phyloP scores from a whole-genome alignment of 2,888 invertebrate genomes.

The Pteria penguin region DNA sequence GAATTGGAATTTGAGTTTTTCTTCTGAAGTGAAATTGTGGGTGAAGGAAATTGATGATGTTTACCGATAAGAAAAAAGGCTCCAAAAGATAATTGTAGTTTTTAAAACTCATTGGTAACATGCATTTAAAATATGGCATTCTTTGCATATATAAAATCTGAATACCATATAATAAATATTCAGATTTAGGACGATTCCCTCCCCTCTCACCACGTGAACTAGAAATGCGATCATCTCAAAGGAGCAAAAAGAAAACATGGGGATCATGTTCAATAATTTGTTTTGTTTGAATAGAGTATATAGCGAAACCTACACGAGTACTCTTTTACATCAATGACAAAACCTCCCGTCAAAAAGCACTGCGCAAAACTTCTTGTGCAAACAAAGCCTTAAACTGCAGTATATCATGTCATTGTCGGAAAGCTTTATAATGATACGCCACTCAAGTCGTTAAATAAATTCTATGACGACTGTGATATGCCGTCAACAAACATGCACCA shows the following conservation, averaged over 20 bases:
- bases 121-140: too few species aligned
- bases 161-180: too few species aligned
- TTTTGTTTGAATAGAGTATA: background rate
- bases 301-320: background rate
- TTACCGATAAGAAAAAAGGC: too few species aligned
- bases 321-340: background rate
- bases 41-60: too few species aligned
- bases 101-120: too few species aligned
- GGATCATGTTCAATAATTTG: background rate
- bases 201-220: too few species aligned
- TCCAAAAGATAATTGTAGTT: too few species aligned
- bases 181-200: too few species aligned
- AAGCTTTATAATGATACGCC: background rate
- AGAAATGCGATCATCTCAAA: too few species aligned
- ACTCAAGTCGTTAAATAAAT: conserved; percentile 23
- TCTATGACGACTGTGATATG: conserved; percentile 19
- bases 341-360: background rate
- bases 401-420: background rate
- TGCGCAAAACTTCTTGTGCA: background rate
- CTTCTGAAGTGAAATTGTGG: background rate
- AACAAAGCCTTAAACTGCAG: conserved; percentile 6
- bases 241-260: background rate
- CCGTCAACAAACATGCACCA: conserved; percentile 17
- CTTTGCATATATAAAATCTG: too few species aligned
- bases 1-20: too few species aligned